Conservation (phyloP, 2,113 vertebrate genomes). For the Axis porcinus region DNA sequence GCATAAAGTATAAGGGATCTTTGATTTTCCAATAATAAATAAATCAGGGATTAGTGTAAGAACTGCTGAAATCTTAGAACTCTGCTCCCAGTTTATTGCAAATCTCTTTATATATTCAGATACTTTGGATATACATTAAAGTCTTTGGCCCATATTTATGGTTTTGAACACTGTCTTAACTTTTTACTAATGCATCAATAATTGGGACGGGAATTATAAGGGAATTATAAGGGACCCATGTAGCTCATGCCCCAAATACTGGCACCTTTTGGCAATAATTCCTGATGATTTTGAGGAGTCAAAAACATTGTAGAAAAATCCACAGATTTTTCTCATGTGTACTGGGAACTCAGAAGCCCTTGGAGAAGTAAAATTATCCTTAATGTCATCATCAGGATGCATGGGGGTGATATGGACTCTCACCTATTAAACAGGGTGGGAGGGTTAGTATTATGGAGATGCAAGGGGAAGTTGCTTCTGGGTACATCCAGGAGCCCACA, state of each 20-base stretch:
- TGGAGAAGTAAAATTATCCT: not conserved
- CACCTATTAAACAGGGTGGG: not conserved
- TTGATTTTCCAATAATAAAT: conserved; percentile 76
- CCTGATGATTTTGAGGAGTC: not conserved
- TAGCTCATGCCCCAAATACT: not conserved
- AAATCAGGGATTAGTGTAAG: conserved; percentile 74
- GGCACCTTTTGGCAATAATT: conserved; percentile 3
- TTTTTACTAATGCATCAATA: conserved; percentile 65
- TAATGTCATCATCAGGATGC: not conserved
- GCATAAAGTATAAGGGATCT: conserved; percentile 68
- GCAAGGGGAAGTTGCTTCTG: not conserved
- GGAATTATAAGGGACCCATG: not conserved
- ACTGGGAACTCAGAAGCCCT: not conserved
- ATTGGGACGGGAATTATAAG: not conserved
- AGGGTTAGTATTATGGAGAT: not conserved
- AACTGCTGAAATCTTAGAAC: conserved; percentile 72
- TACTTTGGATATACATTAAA: conserved; percentile 61
- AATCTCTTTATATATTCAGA: conserved; percentile 69
- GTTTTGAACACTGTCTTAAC: conserved; percentile 41
- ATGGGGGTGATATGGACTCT: not conserved
- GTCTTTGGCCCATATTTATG: conserved; percentile 30
- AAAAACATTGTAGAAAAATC: not conserved
- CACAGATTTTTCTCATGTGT: not conserved
- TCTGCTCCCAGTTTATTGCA: conserved; percentile 58
- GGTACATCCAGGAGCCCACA: not conserved